Base-by-base conservation (phyloP, 2,888 invertebrate genomes). In the Plutella xylostella region DNA sequence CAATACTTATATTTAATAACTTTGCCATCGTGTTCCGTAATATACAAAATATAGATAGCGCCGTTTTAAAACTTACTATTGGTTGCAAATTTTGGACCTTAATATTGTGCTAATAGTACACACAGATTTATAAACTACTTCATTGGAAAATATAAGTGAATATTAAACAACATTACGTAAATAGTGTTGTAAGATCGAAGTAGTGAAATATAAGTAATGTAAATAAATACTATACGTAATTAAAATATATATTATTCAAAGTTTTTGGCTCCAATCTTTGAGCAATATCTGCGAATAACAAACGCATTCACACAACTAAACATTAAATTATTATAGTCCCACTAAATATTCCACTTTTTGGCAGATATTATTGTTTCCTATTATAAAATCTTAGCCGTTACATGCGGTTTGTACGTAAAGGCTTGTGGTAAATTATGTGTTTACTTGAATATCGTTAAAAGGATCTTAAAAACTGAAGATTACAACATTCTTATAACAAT, bases 181-280 rank as follows among this genome's bases (percentile, higher is more conserved):
- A 7, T 33, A 33, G 14, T 15, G 14, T 33, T 33, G 17, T 14
- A 14, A 33, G 2, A 33, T 6, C n/a, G n/a, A 37, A 9, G 12
- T 11, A 18, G 9, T 37, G 55, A 51, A 53, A 50, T 41, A 45
- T 25, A 25, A 22, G 14, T 12, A 19, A 20, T 11, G 15, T 28
- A 22, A 17, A 22, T 17, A 19, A 45, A 49, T 49, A 52, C 48
- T 48, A 45, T 42, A 45, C 45, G 42, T 43, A 20, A 46, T 44
- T n/a, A n/a, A 50, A 46, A 53, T 45, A 43, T 33, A 15, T 42
- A 15, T 22, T 20, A 14, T 14, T 14, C 2, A 28, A 21, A 34
- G 34, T 59, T 57, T 62, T 67, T 64, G 63, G 64, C 61, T 65
- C 61, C 51, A 57, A 53, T 59, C 61, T 63, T 68, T 65, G 66